phyloP scores from a whole-genome alignment of 2,113 vertebrate species.

The Eretmochelys imbricata region DNA sequence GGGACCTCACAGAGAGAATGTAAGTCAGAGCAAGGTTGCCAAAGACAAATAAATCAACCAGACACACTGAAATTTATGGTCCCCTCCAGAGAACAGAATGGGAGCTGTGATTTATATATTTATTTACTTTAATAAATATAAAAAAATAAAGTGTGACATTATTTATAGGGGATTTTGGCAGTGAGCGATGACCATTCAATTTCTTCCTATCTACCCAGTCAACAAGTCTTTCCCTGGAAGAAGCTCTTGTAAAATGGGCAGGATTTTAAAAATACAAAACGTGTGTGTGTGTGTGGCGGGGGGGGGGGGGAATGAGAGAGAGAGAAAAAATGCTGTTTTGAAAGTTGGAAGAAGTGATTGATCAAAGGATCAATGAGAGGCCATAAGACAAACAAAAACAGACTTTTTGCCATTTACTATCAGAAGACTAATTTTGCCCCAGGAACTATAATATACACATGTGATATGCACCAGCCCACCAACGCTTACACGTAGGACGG shows the following conservation, averaged over 20 bases:
- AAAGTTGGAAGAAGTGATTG: neutral
- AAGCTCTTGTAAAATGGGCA: neutral
- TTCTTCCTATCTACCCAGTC: neutral
- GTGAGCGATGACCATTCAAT: constrained; percentile 27
- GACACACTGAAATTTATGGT: constrained; percentile 64
- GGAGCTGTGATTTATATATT: constrained; percentile 63
- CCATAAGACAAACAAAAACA: neutral
- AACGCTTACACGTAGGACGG: neutral
- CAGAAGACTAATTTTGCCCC: neutral
- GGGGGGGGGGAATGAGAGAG: neutral
- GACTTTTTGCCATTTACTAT: neutral
- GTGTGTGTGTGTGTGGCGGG: neutral
- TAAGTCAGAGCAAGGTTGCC: constrained; percentile 60
- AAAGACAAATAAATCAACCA: constrained; percentile 56
- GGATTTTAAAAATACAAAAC: constrained; percentile 9
- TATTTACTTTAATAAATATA: constrained; percentile 63
- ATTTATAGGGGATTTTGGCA: neutral
- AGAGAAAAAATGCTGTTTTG: neutral
- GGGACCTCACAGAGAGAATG: constrained; percentile 13
- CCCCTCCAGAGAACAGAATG: constrained; percentile 38
- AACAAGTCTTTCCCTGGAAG: neutral
- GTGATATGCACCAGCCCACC: neutral
- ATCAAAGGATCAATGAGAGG: neutral
- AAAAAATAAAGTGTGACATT: constrained; percentile 46
- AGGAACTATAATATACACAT: neutral